These are phyloP conservation scores for Ceyx margarethae DNA, from an alignment of 2,113 vertebrate genomes.

Conservation along the genomic window DNA sequence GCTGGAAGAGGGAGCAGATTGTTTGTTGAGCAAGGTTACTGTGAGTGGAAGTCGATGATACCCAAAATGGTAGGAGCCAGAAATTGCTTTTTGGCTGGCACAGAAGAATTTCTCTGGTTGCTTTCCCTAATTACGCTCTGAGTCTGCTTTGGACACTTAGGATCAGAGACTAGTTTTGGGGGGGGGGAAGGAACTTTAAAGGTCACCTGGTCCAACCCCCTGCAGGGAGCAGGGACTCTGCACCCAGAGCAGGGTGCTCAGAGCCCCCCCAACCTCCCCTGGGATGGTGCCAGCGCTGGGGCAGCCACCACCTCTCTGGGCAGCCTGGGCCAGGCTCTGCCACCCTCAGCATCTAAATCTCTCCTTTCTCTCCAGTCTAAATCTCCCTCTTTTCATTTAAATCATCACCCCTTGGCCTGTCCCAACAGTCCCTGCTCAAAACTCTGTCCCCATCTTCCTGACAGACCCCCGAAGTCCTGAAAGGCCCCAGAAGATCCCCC, in stretches of 20 bases:
- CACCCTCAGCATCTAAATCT: too few relatives aligned
- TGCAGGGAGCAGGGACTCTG: not conserved
- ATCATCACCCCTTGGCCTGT: not conserved
- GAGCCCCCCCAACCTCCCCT: not conserved
- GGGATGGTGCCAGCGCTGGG: not conserved
- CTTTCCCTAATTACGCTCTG: not conserved
- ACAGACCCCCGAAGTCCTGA: fast-evolving
- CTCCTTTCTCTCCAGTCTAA: too few relatives aligned
- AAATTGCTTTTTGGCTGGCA: not conserved
- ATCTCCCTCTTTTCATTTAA: too few relatives aligned
- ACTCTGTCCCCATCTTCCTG: not conserved
- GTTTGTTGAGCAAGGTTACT: not conserved
- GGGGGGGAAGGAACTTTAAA: not conserved
- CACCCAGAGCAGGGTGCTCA: fast-evolving
- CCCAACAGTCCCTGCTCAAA: not conserved
- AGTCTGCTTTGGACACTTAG: not conserved
- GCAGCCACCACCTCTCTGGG: not conserved
- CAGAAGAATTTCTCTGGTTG: not conserved
- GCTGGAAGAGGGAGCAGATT: not conserved
- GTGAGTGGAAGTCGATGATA: not conserved
- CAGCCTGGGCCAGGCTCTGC: too few relatives aligned
- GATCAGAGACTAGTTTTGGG: not conserved
- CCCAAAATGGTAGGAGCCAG: not conserved
- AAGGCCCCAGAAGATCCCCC: not conserved
- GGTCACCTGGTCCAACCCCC: fast-evolving